These are phyloP conservation scores for Apoda limacodes DNA, from an alignment of 2,888 invertebrate species.

Conservation along the genomic window DNA sequence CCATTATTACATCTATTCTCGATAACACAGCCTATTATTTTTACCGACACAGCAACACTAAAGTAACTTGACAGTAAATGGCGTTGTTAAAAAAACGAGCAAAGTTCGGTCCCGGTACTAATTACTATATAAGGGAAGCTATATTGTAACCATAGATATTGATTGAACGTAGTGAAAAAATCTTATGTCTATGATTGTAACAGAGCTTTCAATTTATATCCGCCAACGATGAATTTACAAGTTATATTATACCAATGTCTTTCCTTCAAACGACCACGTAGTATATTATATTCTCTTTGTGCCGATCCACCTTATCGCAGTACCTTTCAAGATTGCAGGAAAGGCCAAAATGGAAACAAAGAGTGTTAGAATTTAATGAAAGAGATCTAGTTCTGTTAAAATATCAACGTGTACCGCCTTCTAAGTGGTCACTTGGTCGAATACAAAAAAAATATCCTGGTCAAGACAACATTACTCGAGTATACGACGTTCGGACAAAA, in stretches of 20 bases:
- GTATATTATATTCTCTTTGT: slow-evolving; percentile 17
- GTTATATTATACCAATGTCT: slow-evolving; percentile 7
- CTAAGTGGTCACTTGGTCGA: slow-evolving; percentile 18
- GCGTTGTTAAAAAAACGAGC: too few species aligned
- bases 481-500: slow-evolving; percentile 18
- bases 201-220: slow-evolving; percentile 9
- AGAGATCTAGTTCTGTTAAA: slow-evolving; percentile 19
- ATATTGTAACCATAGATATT: slow-evolving; percentile 9
- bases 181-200: too few species aligned
- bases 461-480: slow-evolving; percentile 18
- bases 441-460: slow-evolving; percentile 14
- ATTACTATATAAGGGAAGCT: too few species aligned
- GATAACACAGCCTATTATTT: too few species aligned
- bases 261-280: slow-evolving; percentile 18
- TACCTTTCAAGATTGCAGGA: slow-evolving; percentile 17
- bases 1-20: too few species aligned
- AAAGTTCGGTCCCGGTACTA: too few species aligned
- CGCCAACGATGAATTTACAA: slow-evolving; percentile 3
- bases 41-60: too few species aligned
- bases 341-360: slow-evolving; percentile 15
- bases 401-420: slow-evolving; percentile 16
- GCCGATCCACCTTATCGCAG: slow-evolving; percentile 17
- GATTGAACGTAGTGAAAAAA: too few species aligned
- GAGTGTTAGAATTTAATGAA: slow-evolving; percentile 7
- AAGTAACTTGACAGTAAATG: too few species aligned